phyloP scores from a whole-genome alignment of 23 tunicate species.

The Trididemnum nubilum region DNA sequence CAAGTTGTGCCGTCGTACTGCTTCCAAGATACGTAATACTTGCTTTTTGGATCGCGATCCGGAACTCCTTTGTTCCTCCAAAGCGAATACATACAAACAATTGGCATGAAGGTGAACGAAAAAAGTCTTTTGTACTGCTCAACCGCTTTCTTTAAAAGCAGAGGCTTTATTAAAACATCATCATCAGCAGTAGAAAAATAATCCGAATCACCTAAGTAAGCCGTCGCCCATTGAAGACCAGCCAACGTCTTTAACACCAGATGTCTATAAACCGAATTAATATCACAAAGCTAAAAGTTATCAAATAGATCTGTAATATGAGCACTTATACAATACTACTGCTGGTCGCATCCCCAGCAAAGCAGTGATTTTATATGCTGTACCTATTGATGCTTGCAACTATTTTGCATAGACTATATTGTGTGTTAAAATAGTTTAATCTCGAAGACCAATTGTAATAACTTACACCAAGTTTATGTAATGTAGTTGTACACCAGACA shows the following conservation, averaged over 20 bases:
- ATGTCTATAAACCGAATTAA: slow-evolving; percentile 5
- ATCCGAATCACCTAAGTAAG: not conserved
- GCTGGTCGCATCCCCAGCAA: not conserved
- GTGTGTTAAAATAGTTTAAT: no score
- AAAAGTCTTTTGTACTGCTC: not conserved
- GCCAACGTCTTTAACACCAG: slow-evolving; percentile 6
- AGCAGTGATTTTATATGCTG: no score
- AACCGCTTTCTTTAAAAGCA: not conserved
- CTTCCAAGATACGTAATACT: slow-evolving; percentile 10
- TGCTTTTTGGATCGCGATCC: slow-evolving; percentile 17
- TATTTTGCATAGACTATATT: no score
- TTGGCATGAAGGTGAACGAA: not conserved
- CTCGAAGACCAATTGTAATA: no score
- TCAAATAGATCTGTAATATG: not conserved
- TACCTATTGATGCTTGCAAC: no score
- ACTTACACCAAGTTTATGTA: no score
- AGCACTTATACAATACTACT: not conserved
- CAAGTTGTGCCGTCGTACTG: not conserved
- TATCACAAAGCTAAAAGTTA: not conserved
- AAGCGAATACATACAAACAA: slow-evolving; percentile 10
- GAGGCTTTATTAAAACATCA: slow-evolving; percentile 6
- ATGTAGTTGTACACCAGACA: no score
- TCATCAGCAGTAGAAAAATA: slow-evolving; percentile 16
- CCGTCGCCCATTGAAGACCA: slow-evolving; percentile 17
- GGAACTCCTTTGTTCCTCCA: not conserved